These are phyloP conservation scores for Ips nitidus DNA, from an alignment of 1,140 invertebrate species.

Conservation along the genomic window DNA sequence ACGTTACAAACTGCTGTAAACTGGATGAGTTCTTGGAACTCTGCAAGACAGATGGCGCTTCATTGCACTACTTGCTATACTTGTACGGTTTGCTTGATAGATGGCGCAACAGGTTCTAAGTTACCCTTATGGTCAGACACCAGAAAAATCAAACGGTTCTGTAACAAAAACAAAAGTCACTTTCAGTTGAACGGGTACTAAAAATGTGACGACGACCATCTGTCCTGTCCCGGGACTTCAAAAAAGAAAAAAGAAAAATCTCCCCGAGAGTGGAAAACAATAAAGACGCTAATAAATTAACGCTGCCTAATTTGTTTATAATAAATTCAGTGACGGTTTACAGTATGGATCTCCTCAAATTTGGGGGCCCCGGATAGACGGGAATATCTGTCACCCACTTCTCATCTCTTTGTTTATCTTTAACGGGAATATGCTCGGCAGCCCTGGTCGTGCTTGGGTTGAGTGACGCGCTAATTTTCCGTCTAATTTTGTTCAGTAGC, in stretches of 20 bases:
- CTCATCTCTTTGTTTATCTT: constrained; percentile 43
- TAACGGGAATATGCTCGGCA: not conserved
- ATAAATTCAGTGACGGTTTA: constrained; percentile 46
- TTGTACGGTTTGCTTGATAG: too few relatives aligned
- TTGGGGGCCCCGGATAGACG: constrained; percentile 10
- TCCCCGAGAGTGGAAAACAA: constrained; percentile 37
- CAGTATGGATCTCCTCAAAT: constrained; percentile 43
- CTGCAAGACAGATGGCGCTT: too few relatives aligned
- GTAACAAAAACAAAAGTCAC: too few relatives aligned
- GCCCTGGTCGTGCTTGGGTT: constrained; percentile 5
- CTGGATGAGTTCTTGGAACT: too few relatives aligned
- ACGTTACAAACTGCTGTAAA: too few relatives aligned
- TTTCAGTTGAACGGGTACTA: too few relatives aligned
- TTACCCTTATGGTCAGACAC: too few relatives aligned
- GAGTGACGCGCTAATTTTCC: constrained; percentile 32
- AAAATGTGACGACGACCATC: too few relatives aligned
- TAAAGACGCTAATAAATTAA: constrained; percentile 47
- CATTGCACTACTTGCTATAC: too few relatives aligned
- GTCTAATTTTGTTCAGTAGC: constrained; percentile 5
- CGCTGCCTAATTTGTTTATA: constrained; percentile 46
- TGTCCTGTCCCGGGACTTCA: not conserved
- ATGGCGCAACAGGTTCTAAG: too few relatives aligned
- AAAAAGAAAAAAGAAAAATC: not conserved
- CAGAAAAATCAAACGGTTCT: too few relatives aligned
- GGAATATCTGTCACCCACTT: constrained; percentile 46